Evolutionary conservation across 92 coral and sea anemone genomes (phyloP), one percentile per base, ranked within the genome.

Genomic region (Zoanthus sansibaricus): DNA sequence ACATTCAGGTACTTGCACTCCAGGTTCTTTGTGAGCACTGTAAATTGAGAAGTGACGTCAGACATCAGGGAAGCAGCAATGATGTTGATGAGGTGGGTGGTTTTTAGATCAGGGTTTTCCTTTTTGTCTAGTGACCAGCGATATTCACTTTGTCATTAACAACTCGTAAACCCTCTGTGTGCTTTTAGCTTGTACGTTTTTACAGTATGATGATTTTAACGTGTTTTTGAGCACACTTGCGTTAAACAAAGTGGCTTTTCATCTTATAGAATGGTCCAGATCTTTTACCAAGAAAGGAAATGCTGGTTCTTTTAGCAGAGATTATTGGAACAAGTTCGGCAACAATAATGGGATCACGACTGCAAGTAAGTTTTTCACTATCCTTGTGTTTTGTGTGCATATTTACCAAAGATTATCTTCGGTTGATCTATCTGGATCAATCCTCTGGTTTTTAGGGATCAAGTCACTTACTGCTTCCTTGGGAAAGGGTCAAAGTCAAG

Each of bases 251-350:
- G 9, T 14, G 15, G 1, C 20, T 32, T 11, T 66, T 61, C 55
- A 32, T 54, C 71, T 92, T 88, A 42, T 79, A 97, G 99, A 93
- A 84, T 86, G 98, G 98, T 47, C 99, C 99, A 12, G 92, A 88
- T 83, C 88, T 95, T 89, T 79, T 97, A 46, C 99, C 99, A 32
- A 90, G 99, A 61, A 82, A 91, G 72, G 95, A 91, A 47, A 97
- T 97, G 98, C 68, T 95, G 33, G 79, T 84, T 16, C 88, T 97
- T 31, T 71, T 97, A 42, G 76, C 91, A n/a, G 94, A 95, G 66
- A 91, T 97, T 37, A 91, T 95, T 71, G 91, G 95, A 42, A 89
- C 95, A 31, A 91, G 96, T 77, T 89, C 98, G 46, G 95, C 94
- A 56, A 86, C 94, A 31, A 90, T 97, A 59, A 90, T 83, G 52